Evolutionary conservation across 2,113 vertebrate genomes (phyloP).

Genomic region (Calyptomena viridis): DNA sequence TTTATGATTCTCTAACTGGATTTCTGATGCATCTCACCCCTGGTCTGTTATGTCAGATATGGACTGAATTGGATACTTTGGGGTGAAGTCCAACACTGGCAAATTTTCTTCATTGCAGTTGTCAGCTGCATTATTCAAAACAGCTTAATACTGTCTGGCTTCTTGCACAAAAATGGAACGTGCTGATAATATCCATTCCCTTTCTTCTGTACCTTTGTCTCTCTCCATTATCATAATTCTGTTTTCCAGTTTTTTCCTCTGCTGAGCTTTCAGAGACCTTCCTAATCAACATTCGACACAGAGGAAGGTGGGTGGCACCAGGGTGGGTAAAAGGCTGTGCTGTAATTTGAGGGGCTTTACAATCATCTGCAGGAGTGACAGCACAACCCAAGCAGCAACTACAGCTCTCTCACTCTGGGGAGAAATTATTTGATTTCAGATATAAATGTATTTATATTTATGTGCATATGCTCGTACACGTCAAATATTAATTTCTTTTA

Average conservation of each 20-base stretch:
- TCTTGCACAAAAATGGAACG: not conserved
- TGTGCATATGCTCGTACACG: constrained; percentile 31
- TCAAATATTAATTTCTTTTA: constrained; percentile 63
- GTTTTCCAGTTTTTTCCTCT: constrained; percentile 8
- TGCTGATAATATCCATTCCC: not conserved
- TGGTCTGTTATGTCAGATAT: not conserved
- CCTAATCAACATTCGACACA: constrained; percentile 31
- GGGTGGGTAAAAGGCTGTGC: not conserved
- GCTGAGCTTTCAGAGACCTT: constrained; percentile 60
- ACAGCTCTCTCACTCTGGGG: constrained; percentile 46
- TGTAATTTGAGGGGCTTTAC: constrained; percentile 29
- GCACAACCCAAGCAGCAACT: constrained; percentile 39
- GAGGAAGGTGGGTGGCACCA: not conserved
- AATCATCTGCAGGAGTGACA: constrained; percentile 37
- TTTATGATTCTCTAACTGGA: not conserved
- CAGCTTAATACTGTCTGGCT: not conserved
- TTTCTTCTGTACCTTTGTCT: constrained; percentile 30
- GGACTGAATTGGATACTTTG: not conserved
- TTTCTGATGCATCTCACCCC: not conserved
- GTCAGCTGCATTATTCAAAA: constrained; percentile 8
- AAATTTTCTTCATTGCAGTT: not conserved
- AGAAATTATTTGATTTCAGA: constrained; percentile 57
- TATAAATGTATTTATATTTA: constrained; percentile 66
- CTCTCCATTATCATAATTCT: constrained; percentile 27
- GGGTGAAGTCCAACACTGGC: not conserved